A percentile compares a stretch with the other conserved stretches of the same genome.
Conservation (phyloP, 2,797 vertebrate species). For the Epinephelus coioides region DNA sequence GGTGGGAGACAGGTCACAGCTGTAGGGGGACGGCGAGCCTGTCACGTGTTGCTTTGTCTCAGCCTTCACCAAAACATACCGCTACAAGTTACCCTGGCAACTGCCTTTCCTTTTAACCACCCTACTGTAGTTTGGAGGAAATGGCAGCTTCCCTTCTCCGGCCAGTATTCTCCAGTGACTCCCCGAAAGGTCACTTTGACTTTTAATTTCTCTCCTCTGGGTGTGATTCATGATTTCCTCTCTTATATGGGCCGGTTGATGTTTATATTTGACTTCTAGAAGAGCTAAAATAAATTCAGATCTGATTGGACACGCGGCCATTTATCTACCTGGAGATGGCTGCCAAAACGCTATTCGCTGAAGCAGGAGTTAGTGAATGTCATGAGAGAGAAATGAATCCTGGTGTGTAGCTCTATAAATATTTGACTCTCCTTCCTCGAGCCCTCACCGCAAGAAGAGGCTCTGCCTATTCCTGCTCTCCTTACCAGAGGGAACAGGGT, state of each 20-base stretch:
- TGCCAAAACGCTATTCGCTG: slow-evolving; percentile 72
- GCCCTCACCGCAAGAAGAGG: slow-evolving; percentile 71
- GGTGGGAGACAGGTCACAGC: slow-evolving; percentile 85
- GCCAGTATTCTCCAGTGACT: slow-evolving; percentile 66
- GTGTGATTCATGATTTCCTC: slow-evolving; percentile 68
- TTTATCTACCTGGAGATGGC: slow-evolving; percentile 72
- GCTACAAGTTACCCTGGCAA: slow-evolving; percentile 74
- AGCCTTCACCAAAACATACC: slow-evolving; percentile 77
- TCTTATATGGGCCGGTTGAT: slow-evolving; percentile 61
- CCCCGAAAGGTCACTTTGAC: slow-evolving; percentile 78
- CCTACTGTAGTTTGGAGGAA: slow-evolving; percentile 74
- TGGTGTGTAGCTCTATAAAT: slow-evolving; percentile 82
- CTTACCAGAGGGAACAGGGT: slow-evolving; percentile 83
- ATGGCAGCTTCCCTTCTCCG: slow-evolving; percentile 56
- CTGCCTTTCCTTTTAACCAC: slow-evolving; percentile 53
- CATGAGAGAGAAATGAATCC: slow-evolving; percentile 80
- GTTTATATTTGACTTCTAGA: slow-evolving; percentile 74
- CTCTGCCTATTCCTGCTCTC: slow-evolving; percentile 79
- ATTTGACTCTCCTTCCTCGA: slow-evolving; percentile 80
- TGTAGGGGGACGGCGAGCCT: slow-evolving; percentile 78
- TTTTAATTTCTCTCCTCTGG: slow-evolving; percentile 68
- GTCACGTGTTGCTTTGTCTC: slow-evolving; percentile 82
- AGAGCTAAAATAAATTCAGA: slow-evolving; percentile 72
- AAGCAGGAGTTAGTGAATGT: slow-evolving; percentile 77
- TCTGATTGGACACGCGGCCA: slow-evolving; percentile 63